phyloP scores from a whole-genome alignment of 2,888 invertebrate genomes.

The Caenorhabditis wallacei region DNA sequence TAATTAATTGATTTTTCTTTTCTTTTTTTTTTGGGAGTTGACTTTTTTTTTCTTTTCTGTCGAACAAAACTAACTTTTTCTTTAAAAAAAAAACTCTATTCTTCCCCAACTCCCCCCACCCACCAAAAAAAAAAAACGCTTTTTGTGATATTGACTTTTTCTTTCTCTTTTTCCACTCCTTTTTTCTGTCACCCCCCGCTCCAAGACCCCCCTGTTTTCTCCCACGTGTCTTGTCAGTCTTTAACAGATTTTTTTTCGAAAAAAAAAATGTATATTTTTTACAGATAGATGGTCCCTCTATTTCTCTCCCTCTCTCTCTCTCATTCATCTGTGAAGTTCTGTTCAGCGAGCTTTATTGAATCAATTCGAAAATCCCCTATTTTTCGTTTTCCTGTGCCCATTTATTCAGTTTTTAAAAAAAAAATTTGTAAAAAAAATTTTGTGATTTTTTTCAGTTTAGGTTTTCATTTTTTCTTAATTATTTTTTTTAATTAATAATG shows the following conservation, averaged over 20 bases:
- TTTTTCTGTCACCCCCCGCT: slow-evolving; percentile 15
- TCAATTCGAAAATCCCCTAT: too few species aligned
- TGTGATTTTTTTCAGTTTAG: too few species aligned
- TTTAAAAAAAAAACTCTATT: neutral
- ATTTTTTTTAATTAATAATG: too few species aligned
- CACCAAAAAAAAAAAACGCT: neutral
- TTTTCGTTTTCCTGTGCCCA: too few species aligned
- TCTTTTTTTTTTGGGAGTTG: neutral
- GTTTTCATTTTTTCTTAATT: too few species aligned
- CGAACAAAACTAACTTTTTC: neutral
- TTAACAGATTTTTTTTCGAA: neutral
- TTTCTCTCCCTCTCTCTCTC: neutral
- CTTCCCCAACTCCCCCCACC: neutral
- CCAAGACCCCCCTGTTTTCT: neutral
- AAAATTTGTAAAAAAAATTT: too few species aligned
- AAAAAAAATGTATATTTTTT: slow-evolving; percentile 12
- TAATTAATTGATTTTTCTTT: slow-evolving; percentile 26
- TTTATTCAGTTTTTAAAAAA: too few species aligned
- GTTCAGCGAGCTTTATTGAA: slow-evolving; percentile 20
- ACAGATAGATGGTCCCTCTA: slow-evolving; percentile 19
- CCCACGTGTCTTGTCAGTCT: slow-evolving; percentile 24
- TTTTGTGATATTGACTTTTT: slow-evolving; percentile 20
- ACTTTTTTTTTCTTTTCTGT: slow-evolving; percentile 15
- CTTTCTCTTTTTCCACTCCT: neutral
- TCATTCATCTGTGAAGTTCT: slow-evolving; percentile 28